Evolutionary conservation across 1,140 invertebrate genomes (phyloP).

Genomic region (Pachyrhynchus sulphureomaculatus): DNA sequence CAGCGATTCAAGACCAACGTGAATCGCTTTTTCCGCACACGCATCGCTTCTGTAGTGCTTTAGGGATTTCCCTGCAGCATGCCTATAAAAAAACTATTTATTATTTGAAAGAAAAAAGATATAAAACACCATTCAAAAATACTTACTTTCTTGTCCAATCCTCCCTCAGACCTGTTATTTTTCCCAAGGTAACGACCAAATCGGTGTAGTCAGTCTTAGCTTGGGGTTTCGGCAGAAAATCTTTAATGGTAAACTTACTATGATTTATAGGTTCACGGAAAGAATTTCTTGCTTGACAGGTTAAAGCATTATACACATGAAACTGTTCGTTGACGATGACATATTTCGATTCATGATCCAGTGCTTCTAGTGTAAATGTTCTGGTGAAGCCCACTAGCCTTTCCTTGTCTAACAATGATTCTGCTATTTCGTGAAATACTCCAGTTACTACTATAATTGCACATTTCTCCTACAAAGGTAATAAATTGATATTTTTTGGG

Average conservation of each 20-base stretch:
- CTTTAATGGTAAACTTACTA: slow-evolving; percentile 10
- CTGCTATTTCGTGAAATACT: slow-evolving; percentile 66
- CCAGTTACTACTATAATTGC: slow-evolving; percentile 73
- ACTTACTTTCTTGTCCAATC: slow-evolving; percentile 77
- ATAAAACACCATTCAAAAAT: too few relatives aligned
- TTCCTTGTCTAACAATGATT: slow-evolving; percentile 38
- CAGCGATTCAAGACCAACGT: too few relatives aligned
- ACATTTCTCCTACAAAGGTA: slow-evolving; percentile 59
- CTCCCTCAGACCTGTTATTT: slow-evolving; percentile 79
- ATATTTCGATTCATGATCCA: slow-evolving; percentile 56
- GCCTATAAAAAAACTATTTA: too few relatives aligned
- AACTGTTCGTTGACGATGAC: slow-evolving; percentile 85
- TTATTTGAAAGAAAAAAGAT: too few relatives aligned
- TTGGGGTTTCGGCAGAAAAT: slow-evolving; percentile 19
- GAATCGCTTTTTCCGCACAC: too few relatives aligned
- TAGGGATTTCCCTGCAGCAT: too few relatives aligned
- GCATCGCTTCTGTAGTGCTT: too few relatives aligned
- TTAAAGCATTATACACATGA: slow-evolving; percentile 70
- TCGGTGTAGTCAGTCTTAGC: slow-evolving; percentile 44
- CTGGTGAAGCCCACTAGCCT: slow-evolving; percentile 62
- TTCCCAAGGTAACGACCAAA: slow-evolving; percentile 66
- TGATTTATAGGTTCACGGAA: slow-evolving; percentile 35
- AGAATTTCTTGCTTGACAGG: slow-evolving; percentile 58
- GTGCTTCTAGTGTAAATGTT: slow-evolving; percentile 75
- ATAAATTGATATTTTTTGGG: neutral